Evolutionary conservation across 2,113 vertebrate species (phyloP).

Genomic region (Cairina moschata): DNA sequence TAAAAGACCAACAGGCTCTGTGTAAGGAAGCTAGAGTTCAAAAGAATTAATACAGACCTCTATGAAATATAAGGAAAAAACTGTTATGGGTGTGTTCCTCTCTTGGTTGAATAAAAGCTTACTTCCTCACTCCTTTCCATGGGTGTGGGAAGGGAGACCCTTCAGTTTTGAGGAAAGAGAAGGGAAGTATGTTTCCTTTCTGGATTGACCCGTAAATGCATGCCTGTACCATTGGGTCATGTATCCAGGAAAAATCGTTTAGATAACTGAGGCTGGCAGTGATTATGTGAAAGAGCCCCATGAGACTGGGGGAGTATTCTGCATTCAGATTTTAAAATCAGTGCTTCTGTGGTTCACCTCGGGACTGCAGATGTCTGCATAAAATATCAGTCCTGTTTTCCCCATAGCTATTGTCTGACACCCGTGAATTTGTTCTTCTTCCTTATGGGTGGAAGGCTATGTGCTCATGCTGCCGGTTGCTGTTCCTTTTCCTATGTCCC

Average conservation of each 20-base stretch:
- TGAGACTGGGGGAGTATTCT: not conserved
- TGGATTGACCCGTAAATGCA: not conserved
- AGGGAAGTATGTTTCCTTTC: not conserved
- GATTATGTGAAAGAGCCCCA: not conserved
- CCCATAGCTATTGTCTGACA: not conserved
- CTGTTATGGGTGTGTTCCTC: slow-evolving; percentile 19
- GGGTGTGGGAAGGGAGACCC: not conserved
- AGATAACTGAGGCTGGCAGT: not conserved
- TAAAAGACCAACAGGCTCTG: not conserved
- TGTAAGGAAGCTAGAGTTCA: not conserved
- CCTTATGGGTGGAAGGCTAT: not conserved
- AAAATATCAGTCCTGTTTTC: not conserved
- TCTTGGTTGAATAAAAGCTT: not conserved
- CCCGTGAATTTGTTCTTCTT: not conserved
- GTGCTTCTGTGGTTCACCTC: not conserved
- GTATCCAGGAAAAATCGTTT: not conserved
- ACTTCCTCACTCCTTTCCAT: not conserved
- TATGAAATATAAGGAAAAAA: slow-evolving; percentile 25
- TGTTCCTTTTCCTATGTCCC: not conserved
- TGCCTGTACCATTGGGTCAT: not conserved
- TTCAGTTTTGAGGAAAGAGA: not conserved
- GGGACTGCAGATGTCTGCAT: not conserved
- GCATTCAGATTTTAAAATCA: not conserved
- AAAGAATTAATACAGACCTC: not conserved
- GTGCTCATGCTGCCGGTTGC: not conserved